Evolutionary conservation across 64 coral and sea anemone genomes (phyloP), one percentile per base, ranked within the genome.

Genomic region (Exaiptasia diaphana): DNA sequence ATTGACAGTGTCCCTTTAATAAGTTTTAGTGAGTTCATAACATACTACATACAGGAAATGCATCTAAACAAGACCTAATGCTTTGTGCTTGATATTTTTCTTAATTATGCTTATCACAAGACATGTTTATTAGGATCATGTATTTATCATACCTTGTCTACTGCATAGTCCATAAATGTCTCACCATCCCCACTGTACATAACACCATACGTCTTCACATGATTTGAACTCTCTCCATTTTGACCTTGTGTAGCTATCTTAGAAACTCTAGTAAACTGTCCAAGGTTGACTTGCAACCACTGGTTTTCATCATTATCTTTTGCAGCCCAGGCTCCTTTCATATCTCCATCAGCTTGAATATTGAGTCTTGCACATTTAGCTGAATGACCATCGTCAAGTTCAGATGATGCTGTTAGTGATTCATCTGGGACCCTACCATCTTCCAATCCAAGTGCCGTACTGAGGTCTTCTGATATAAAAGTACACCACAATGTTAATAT

Each of bases 251-350:
- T 37, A 57, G 69, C 48, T 76, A 94, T 56, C 31, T 56, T 83
- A 62, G 60, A 64, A 1, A 94, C 9, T 48, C 86, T 89, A 0
- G 67, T 56, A 4, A 50, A 57, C 24, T 94, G 81, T 10, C 91
- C 91, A 72, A 82, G 87, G 76, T 94, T 50, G 17, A 94, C 86
- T 74, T 94, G 79, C 23, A 89, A 61, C 91, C 91, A 94, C 35
- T 94, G 85, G 21, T 72, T 85, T 31, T 94, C 91, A 40, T 94
- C 91, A 64, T 75, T 84, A 24, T 94, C 50, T 9, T 64, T 34
- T 25, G 91, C 79, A 79, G 80, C 86, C 91, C 91, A 94, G 14
- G 79, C 85, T 54, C 79, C 91, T 77, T 89, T 89, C 63, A 68
- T 57, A 45, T 94, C 91, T 45, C 61, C 91, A 40, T 83, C 85